Conservation (phyloP, 2,888 invertebrate genomes). For the Emmelina monodactyla region DNA sequence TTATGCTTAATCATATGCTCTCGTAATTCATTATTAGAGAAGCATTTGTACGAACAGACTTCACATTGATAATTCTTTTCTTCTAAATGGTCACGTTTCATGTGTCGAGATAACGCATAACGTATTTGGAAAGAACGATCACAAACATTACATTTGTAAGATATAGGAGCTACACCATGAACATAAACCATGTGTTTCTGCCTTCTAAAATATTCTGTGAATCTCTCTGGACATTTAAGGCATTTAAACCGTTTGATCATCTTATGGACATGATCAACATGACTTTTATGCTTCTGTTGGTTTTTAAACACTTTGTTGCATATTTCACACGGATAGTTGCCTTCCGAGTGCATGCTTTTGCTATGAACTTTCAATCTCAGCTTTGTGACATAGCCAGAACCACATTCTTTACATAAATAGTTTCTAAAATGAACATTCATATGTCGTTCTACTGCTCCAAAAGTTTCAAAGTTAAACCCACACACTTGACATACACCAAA, state of each 20-base stretch:
- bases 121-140: slow-evolving; percentile 29
- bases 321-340: slow-evolving; percentile 29
- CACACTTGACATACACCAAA: slow-evolving; percentile 40
- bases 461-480: slow-evolving; percentile 40
- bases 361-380: slow-evolving; percentile 39
- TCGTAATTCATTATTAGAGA: slow-evolving; percentile 24
- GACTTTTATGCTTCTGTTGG: slow-evolving; percentile 34
- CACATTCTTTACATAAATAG: slow-evolving; percentile 44
- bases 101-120: slow-evolving; percentile 18
- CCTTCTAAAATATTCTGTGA: slow-evolving; percentile 37
- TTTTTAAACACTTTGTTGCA: slow-evolving; percentile 38
- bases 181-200: slow-evolving; percentile 41
- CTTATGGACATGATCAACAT: slow-evolving; percentile 36
- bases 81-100: slow-evolving; percentile 35
- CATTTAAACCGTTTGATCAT: slow-evolving; percentile 39
- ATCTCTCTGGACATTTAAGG: slow-evolving; percentile 36
- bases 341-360: slow-evolving; percentile 34
- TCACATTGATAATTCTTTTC: slow-evolving; percentile 32
- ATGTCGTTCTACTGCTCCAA: slow-evolving; percentile 45
- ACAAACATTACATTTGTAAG: slow-evolving; percentile 43
- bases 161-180: slow-evolving; percentile 33
- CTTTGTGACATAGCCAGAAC: slow-evolving; percentile 42
- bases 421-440: slow-evolving; percentile 53
- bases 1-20: slow-evolving; percentile 27
- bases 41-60: slow-evolving; percentile 33